Percentiles rank a stretch among this genome's conserved stretches.
Evolutionary conservation across 2,113 vertebrate genomes (phyloP).

Genomic region (Fregetta grallaria): DNA sequence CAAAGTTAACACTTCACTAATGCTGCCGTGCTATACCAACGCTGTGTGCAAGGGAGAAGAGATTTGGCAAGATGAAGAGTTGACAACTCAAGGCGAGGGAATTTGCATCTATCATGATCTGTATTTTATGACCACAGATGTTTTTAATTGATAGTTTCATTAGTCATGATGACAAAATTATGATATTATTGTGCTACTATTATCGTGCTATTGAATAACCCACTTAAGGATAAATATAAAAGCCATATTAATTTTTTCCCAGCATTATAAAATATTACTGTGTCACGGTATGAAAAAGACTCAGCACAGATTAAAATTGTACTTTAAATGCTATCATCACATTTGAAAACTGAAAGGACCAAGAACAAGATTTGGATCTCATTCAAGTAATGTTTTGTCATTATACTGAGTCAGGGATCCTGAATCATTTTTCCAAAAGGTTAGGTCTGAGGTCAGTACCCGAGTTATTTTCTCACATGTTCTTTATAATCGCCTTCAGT

Average conservation of each 20-base stretch:
- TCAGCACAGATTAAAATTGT: neutral
- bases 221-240: neutral
- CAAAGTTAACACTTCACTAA: neutral
- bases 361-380: neutral
- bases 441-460: conserved; percentile 29
- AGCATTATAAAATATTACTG: neutral
- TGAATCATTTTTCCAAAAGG: neutral
- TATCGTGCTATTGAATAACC: neutral
- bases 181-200: neutral
- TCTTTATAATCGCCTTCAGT: neutral
- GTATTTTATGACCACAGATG: neutral
- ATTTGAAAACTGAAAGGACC: neutral
- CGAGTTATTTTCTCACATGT: neutral
- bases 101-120: neutral
- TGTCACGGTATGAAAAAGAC: neutral
- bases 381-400: neutral
- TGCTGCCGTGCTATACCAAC: neutral
- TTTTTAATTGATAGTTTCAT: neutral
- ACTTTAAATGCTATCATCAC: neutral
- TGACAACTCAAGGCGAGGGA: neutral
- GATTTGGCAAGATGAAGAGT: neutral
- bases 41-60: neutral
- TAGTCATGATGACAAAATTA: neutral
- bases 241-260: neutral
- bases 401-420: neutral